Evolutionary conservation across 2,113 vertebrate genomes (phyloP), one percentile per base, ranked within the genome.

Genomic region (Cryptomyrus ogoouensis): DNA sequence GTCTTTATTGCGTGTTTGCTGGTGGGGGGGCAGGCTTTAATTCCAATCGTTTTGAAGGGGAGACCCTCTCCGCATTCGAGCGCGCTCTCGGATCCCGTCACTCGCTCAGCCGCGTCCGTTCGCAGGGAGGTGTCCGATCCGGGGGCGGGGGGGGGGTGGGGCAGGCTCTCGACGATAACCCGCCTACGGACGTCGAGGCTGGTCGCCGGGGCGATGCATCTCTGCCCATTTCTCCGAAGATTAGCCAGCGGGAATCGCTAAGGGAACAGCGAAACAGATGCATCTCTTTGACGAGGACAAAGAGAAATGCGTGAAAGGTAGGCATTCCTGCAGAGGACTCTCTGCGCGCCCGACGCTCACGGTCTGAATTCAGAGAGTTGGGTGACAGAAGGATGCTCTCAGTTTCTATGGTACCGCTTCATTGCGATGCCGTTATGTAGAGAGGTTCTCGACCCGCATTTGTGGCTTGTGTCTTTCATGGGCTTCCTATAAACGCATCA

Each of bases 221-320:
- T 85, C 56, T 44, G 88, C 83, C 90, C 87, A 66, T 83, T 87
- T 89, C 88, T 90, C 53, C 24, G 53, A 53, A 88, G 88, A 88
- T 88, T 91, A 52, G 77, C 70, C 90, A 91, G 90, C 88, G 89
- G 83, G 89, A 88, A 89, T 90, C 80, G 74, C 77, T 90, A 83
- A 85, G 15, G 62, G 77, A 84, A 35, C 90, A 77, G 77, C 58
- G 52, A 91, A 91, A 92, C 92, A 92, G 93, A 94, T 94, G 93
- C 92, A 93, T 93, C 90, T 94, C 83, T 66, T 91, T 89, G 91
- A 92, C 44, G 93, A 92, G 90, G 92, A 94, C 93, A 91, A 89
- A 88, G 88, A 86, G 62, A 92, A 90, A 90, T 91, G 93, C 89
- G 91, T 92, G 90, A 92, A 91, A 93, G 93, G 92, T 93, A 92